These are phyloP conservation scores for Manacus vitellinus DNA, from an alignment of 2,113 vertebrate species.

Conservation along the genomic window DNA sequence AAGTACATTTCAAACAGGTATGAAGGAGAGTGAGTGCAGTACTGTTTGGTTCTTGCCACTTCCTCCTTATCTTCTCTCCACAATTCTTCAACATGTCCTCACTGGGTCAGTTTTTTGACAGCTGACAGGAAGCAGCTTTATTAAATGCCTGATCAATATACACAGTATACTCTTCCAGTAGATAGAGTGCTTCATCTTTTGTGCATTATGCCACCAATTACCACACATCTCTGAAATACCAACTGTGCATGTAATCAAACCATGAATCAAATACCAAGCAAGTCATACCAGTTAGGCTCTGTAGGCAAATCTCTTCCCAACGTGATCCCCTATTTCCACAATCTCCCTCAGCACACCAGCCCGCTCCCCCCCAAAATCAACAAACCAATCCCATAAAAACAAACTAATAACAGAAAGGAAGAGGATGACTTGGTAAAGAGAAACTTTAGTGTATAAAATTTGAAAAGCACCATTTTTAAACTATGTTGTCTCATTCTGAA, in stretches of 20 bases:
- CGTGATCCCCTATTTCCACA: background rate
- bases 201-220: background rate
- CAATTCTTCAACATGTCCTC: background rate
- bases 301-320: background rate
- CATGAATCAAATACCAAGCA: background rate
- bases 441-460: background rate
- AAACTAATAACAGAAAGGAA: background rate
- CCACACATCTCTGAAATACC: background rate
- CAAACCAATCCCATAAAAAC: background rate
- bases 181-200: background rate
- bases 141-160: background rate
- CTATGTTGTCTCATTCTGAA: background rate
- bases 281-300: background rate
- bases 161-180: background rate
- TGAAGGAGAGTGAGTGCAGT: rapidly evolving
- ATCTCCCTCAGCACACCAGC: background rate
- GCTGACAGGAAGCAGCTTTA: background rate
- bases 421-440: background rate
- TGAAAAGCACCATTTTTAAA: background rate
- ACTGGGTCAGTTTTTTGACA: background rate
- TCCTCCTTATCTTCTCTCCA: background rate
- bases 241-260: background rate
- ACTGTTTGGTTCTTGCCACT: background rate
- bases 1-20: background rate
- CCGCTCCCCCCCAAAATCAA: rapidly evolving